phyloP scores from a whole-genome alignment of 2,888 invertebrate species.

The Suillia variegata region DNA sequence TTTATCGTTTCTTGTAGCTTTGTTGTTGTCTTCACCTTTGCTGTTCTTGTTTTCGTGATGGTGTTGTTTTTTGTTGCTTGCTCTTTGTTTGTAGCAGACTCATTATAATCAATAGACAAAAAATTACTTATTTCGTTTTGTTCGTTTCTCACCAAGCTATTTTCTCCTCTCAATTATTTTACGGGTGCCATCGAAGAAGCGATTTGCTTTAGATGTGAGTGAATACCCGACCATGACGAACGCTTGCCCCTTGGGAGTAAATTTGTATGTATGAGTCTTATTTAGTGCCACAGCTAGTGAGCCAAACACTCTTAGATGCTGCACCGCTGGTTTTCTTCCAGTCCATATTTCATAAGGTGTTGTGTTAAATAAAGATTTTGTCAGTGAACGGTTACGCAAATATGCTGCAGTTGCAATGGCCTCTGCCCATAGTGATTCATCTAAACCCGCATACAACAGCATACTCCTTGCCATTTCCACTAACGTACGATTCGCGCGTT shows the following conservation, averaged over 20 bases:
- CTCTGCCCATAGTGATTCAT: conserved; percentile 23
- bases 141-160: not conserved
- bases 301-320: conserved; percentile 23
- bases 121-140: not conserved
- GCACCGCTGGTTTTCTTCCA: conserved; percentile 21
- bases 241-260: conserved; percentile 7
- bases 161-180: conserved; percentile 12
- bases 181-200: conserved; percentile 17
- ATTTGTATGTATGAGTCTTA: not conserved
- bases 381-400: conserved; percentile 18
- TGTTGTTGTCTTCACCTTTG: too few species aligned
- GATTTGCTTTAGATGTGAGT: conserved; percentile 22
- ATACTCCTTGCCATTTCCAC: conserved; percentile 22
- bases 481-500: conserved; percentile 18
- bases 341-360: conserved; percentile 25
- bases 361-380: conserved; percentile 2
- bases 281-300: conserved; percentile 14
- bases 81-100: not conserved
- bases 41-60: too few species aligned
- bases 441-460: conserved; percentile 16
- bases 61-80: not conserved
- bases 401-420: conserved; percentile 26
- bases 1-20: too few species aligned
- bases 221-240: conserved; percentile 23
- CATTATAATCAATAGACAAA: not conserved